These are phyloP conservation scores for Lasioglossum villosulum DNA, from an alignment of 2,888 invertebrate genomes.

Conservation along the genomic window DNA sequence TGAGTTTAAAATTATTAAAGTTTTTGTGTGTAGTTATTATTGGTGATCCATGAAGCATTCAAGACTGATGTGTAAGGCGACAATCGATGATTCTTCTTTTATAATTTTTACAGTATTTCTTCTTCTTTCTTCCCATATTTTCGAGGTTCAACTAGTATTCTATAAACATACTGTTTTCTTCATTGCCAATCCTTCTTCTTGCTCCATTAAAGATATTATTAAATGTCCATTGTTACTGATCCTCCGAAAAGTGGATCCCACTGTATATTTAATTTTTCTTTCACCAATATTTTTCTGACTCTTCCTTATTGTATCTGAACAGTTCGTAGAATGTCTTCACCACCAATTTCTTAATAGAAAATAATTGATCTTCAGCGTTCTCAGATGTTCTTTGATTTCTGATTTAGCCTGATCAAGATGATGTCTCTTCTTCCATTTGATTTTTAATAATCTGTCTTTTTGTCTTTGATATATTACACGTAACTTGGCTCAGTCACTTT, in stretches of 20 bases:
- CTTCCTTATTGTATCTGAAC: neutral
- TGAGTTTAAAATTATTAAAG: neutral
- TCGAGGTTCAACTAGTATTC: neutral
- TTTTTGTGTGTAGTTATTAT: slow-evolving; percentile 4
- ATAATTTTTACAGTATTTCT: neutral
- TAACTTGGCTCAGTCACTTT: neutral
- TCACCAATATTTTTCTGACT: neutral
- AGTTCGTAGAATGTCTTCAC: slow-evolving; percentile 2
- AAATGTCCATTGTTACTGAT: slow-evolving; percentile 1
- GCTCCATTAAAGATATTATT: neutral
- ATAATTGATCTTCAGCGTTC: neutral
- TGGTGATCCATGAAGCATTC: neutral
- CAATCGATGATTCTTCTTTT: neutral
- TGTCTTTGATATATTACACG: neutral
- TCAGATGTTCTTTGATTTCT: neutral
- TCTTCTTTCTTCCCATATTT: slow-evolving; percentile 21
- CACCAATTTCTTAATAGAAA: neutral
- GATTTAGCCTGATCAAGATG: neutral
- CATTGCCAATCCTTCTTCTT: slow-evolving; percentile 17
- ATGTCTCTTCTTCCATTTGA: neutral
- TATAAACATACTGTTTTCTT: slow-evolving; percentile 19
- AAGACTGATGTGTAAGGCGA: neutral
- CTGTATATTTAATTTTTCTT: neutral
- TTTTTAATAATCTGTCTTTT: neutral
- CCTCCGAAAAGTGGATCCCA: neutral